Evolutionary conservation across 1,140 invertebrate species (phyloP).

Genomic region (Lepeophtheirus salmonis): DNA sequence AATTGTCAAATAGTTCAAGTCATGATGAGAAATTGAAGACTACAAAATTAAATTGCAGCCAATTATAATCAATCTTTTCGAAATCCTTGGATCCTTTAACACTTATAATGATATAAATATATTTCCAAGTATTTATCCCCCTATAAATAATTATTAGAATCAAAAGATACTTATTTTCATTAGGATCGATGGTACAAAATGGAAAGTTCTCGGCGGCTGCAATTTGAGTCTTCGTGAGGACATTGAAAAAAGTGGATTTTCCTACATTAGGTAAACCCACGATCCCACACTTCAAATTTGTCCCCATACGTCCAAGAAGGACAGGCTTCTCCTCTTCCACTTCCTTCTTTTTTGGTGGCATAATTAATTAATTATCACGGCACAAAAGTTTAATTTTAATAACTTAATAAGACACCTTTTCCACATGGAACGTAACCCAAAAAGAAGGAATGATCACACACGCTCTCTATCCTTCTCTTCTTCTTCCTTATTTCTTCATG

Average conservation of each 20-base stretch:
- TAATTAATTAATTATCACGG: not conserved
- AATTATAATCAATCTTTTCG: no score
- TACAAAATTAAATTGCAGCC: no score
- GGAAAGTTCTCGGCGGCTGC: conserved; percentile 95
- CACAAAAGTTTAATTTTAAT: no score
- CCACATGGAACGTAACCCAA: not conserved
- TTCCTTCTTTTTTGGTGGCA: conserved; percentile 45
- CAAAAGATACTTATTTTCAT: conserved; percentile 94
- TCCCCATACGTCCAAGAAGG: conserved; percentile 89
- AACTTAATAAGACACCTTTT: not conserved
- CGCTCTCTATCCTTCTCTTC: not conserved
- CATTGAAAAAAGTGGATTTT: conserved; percentile 99
- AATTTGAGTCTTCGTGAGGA: conserved; percentile 73
- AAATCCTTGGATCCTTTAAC: no score
- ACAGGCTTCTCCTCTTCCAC: conserved; percentile 61
- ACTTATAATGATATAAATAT: no score
- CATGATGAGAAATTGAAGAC: no score
- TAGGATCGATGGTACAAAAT: conserved; percentile 99
- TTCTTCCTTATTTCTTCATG: not conserved
- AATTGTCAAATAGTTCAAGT: no score
- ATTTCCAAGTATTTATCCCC: no score
- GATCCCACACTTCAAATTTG: conserved; percentile 86
- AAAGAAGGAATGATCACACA: not conserved
- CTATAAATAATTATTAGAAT: no score
- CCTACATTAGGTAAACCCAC: conserved; percentile 92